These are phyloP conservation scores for Semnopithecus entellus DNA, from an alignment of 2,113 vertebrate genomes.

Conservation along the genomic window DNA sequence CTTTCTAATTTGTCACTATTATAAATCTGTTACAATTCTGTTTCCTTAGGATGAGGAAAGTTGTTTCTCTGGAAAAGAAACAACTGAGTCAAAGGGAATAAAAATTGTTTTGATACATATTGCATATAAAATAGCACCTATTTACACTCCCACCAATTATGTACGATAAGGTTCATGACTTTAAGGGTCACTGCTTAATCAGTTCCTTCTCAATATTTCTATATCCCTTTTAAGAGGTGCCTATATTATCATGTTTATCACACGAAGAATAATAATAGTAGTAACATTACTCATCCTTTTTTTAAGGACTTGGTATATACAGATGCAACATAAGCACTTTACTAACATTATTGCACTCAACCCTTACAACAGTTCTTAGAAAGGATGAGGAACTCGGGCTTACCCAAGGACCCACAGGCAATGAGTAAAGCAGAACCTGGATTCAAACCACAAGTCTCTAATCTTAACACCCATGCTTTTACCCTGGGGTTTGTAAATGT, in stretches of 20 bases:
- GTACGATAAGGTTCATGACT: background rate
- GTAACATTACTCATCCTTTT: background rate
- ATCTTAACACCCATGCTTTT: background rate
- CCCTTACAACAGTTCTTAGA: background rate
- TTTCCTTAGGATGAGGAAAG: background rate
- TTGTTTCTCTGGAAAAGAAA: background rate
- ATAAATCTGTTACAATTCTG: slow-evolving; percentile 1
- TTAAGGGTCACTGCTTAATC: background rate
- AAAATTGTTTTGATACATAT: background rate
- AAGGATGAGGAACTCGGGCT: background rate
- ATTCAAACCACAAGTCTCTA: background rate
- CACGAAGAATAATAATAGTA: background rate
- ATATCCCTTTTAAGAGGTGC: background rate
- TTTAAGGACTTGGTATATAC: background rate
- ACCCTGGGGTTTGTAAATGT: background rate
- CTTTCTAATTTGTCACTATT: background rate
- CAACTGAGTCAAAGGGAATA: background rate
- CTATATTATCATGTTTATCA: no score
- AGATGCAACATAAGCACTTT: background rate
- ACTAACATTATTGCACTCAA: background rate
- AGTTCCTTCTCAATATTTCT: background rate
- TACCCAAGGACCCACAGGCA: background rate
- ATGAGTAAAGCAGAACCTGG: no score
- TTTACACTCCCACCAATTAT: background rate
- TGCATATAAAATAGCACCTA: background rate